Evolutionary conservation across 2,113 vertebrate genomes (phyloP), one percentile per base, ranked within the genome.

Genomic region (Anguilla japonica): DNA sequence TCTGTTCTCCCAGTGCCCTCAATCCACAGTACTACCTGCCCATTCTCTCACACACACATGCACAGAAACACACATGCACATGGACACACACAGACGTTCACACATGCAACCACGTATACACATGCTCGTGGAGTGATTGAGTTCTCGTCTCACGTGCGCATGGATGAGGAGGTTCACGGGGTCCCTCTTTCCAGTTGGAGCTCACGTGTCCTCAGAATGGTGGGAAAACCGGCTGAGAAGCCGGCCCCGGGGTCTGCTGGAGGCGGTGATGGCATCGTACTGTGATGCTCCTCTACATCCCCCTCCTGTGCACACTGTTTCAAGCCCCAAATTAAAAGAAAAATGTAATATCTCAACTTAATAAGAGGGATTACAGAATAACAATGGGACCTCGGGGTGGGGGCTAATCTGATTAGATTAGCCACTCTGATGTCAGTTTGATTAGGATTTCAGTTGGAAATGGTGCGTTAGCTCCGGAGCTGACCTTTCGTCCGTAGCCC

Each of bases 401-500:
- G 22, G 22, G 60, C 46, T 88, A 88, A 91, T 84, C 88, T 75
- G 53, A 79, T 88, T 83, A 80, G 84, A 81, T 75, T 22, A 57
- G 80, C 67, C 81, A 18, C 43, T 85, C 79, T 34, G 79, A 57
- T 88, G 85, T 82, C 86, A 87, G 81, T 87, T 79, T 87, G 88
- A 84, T 86, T 50, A 40, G 71, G 85, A 88, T 89, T 79, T 71
- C 84, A 84, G 82, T 81, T 87, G 80, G 84, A 88, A 78, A 86
- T 43, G 81, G 56, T 83, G 87, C 82, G 84, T 87, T 29, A 83
- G 82, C 85, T 67, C 81, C 63, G 80, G 87, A 53, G 86, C 87
- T 88, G 88, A 41, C 85, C 87, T 84, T 90, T 89, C 81, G 88
- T 91, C 63, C 22, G 53, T 34, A 43, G 26, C 80, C 86, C 60